Evolutionary conservation across 1,140 invertebrate genomes (phyloP), one percentile per base, ranked within the genome.

Genomic region (Drosophila nikananu): DNA sequence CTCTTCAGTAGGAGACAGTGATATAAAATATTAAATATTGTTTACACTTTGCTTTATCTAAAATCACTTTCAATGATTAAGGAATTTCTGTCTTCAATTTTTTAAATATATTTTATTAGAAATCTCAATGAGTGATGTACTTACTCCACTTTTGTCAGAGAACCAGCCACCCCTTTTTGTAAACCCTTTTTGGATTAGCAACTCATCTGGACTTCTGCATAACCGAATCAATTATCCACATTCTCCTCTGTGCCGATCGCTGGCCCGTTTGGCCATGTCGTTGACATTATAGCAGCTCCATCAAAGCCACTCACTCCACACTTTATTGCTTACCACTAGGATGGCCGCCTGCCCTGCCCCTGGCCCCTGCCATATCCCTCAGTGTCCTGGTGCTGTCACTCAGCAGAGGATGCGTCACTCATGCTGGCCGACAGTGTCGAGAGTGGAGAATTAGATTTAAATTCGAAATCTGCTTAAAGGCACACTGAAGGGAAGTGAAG

Each of bases 391-490:
- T 60, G 52, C 60, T 81, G 74, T 78, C 83, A 84, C 64, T 86
- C 82, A 74, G 82, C 68, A 2, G 74, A 74, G 82, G 55, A 61
- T 72, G 78, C 81, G 84, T 87, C 83, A 87, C 77, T 87, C 83
- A 81, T 70, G 60, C 42, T 39, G 54, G 72, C 74, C 90, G 84
- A 87, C 81, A 84, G 62, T 80, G 83, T 77, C 80, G 84, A 87
- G 72, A 87, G 83, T 71, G 63, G 81, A 78, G 86, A 89, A 89
- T 87, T 84, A 78, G 84, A 87, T 84, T 89, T 87, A 90, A 87
- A 90, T 89, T 84, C 48, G 60, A 63, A 61, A 77, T 76, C 65
- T 77, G 65, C 83, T 84, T 90, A 81, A 87, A 83, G 79, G 52
- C 74, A 32, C 51, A 57, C 35, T 39, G 54, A 57, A 57, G 44